Evolutionary conservation across 2,113 vertebrate species (phyloP).

Genomic region (Australoheros scitulus): DNA sequence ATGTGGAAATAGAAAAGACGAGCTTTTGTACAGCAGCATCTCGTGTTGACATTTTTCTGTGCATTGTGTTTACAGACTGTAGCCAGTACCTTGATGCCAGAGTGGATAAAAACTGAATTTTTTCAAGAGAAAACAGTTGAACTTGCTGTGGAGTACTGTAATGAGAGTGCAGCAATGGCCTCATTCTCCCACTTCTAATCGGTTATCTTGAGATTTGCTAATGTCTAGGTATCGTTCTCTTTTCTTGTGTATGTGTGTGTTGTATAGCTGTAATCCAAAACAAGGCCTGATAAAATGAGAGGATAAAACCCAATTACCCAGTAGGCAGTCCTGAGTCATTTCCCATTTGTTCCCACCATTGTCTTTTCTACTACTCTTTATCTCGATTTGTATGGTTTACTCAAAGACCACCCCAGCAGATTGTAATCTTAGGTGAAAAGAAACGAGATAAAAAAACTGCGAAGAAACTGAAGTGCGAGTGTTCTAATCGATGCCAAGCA

Average conservation of each 20-base stretch:
- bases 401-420: constrained; percentile 64
- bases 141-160: constrained; percentile 12
- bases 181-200: constrained; percentile 41
- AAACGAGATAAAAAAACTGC: constrained; percentile 39
- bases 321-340: constrained; percentile 60
- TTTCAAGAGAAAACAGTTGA: not conserved
- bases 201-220: constrained; percentile 45
- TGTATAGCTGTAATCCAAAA: constrained; percentile 64
- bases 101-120: not conserved
- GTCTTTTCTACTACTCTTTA: constrained; percentile 54
- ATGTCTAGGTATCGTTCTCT: constrained; percentile 43
- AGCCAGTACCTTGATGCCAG: constrained; percentile 28
- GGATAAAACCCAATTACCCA: constrained; percentile 74
- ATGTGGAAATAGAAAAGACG: constrained; percentile 46
- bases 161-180: constrained; percentile 11
- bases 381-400: constrained; percentile 68
- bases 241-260: not conserved
- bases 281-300: constrained; percentile 66
- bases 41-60: constrained; percentile 48
- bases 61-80: constrained; percentile 37
- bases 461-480: constrained; percentile 66
- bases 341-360: constrained; percentile 63
- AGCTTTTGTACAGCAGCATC: constrained; percentile 41
- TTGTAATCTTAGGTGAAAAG: constrained; percentile 68
- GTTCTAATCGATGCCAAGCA: constrained; percentile 70